Evolutionary conservation across 2,888 invertebrate genomes (phyloP).

Genomic region (Trissonchulus latispiculum): DNA sequence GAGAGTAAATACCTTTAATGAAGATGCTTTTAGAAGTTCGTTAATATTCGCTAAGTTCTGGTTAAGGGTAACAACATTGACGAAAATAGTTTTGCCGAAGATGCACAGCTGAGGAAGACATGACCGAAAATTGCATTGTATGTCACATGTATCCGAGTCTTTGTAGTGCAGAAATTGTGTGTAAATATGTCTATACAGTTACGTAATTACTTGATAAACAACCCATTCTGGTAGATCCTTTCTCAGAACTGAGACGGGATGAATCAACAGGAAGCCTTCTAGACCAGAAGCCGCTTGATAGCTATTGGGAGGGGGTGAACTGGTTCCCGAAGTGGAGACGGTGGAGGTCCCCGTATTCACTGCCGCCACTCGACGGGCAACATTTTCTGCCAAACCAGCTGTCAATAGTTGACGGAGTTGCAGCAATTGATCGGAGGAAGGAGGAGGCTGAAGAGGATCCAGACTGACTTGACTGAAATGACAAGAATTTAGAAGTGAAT

Average conservation of each 20-base stretch:
- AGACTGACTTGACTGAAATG: conserved; percentile 35
- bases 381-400: conserved; percentile 60
- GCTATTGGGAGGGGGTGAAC: neutral
- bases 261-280: conserved; percentile 79
- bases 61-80: no score
- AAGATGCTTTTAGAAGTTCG: no score
- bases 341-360: neutral
- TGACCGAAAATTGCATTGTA: no score
- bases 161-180: no score
- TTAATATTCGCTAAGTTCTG: no score
- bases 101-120: no score
- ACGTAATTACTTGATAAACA: conserved; percentile 58
- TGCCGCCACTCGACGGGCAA: conserved; percentile 62
- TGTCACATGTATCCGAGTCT: no score
- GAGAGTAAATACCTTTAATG: no score
- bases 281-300: conserved; percentile 49
- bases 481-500: no score
- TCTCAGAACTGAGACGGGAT: conserved; percentile 64
- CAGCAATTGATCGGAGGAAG: conserved; percentile 53
- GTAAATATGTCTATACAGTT: no score
- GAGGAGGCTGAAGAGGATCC: conserved; percentile 60
- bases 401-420: conserved; percentile 67
- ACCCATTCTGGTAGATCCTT: conserved; percentile 73
- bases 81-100: no score
- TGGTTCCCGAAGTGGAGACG: neutral